Conservation (phyloP, 2,888 invertebrate species). For the Cordylochernes scorpioides region DNA sequence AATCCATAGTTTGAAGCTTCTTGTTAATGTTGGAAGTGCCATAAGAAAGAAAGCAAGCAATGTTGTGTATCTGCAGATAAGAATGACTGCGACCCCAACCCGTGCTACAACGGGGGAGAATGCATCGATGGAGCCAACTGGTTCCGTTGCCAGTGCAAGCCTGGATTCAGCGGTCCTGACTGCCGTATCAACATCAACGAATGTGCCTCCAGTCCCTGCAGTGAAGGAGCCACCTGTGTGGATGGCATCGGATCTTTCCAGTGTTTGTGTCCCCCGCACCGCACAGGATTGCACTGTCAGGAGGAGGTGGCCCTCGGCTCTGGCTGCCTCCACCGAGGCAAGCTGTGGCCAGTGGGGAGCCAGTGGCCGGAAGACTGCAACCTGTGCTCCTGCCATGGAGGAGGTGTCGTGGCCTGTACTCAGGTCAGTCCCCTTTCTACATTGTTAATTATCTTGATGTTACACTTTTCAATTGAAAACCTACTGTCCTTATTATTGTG, state of each 20-base stretch:
- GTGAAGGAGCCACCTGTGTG: slow-evolving; percentile 46
- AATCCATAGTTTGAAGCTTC: too few species aligned
- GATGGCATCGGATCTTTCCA: slow-evolving; percentile 35
- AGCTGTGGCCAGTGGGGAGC: slow-evolving; percentile 33
- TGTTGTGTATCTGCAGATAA: slow-evolving; percentile 26
- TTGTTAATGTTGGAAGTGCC: too few species aligned
- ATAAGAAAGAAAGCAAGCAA: too few species aligned
- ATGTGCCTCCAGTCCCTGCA: slow-evolving; percentile 47
- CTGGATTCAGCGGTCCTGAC: slow-evolving; percentile 45
- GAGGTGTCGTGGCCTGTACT: slow-evolving; percentile 47
- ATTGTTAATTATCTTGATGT: too few species aligned
- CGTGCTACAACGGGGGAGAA: slow-evolving; percentile 58
- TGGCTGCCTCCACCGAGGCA: too few species aligned
- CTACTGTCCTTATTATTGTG: too few species aligned
- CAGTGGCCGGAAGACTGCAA: slow-evolving; percentile 66
- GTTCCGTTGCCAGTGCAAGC: slow-evolving; percentile 59
- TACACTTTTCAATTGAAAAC: neutral
- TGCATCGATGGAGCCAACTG: slow-evolving; percentile 64
- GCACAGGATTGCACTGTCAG: too few species aligned
- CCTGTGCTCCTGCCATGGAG: slow-evolving; percentile 48
- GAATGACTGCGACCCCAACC: slow-evolving; percentile 41
- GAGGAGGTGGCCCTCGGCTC: too few species aligned
- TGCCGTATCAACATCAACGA: slow-evolving; percentile 48
- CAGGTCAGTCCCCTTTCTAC: slow-evolving; percentile 24
- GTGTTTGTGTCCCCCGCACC: slow-evolving; percentile 41